Evolutionary conservation across 2,888 invertebrate genomes (phyloP), one percentile per base, ranked within the genome.

Genomic region (Volucella inanis): DNA sequence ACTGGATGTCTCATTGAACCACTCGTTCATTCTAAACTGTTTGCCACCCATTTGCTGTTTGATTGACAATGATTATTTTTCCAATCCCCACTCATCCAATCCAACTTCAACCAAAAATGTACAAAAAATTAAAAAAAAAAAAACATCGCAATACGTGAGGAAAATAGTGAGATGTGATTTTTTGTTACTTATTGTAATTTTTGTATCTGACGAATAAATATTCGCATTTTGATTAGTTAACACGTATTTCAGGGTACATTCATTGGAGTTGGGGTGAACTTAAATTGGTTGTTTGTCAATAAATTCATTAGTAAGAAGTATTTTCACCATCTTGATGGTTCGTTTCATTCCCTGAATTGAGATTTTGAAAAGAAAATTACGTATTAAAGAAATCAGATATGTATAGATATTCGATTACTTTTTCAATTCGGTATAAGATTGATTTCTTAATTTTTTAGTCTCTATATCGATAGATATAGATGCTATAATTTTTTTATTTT

Each of bases 1-100:
- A 72, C 71, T 85, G 31, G 76, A 85, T 81, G 68, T 76, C 85
- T 76, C 81, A 85, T 71, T 85, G 81, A 85, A 71, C 81, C 47
- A 81, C 76, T 85, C 81, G 67, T 81, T 75, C 70, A 71, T 76
- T 80, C 70, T 55, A 71, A 76, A 85, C 71, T 80, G 76, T 72
- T 81, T 61, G 67, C 81, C 85, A 76, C 49, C 85, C 76, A 57
- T 76, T 81, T 81, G 57, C 50, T 52, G 39, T 71, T 76, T 85
- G 76, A 81, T 85, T 81, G 76, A 72, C 85, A 81, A 71, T 50
- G 43, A 54, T 65, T 70, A 57, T 45, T 70, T n/a, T 68, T 57
- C 10, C 22, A 57, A 50, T 8, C 39, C 59, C n/a, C n/a, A n/a
- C n/a, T n/a, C n/a, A n/a, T n/a, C n/a, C 8, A 39, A 50, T 3